Conservation (phyloP, 2,888 invertebrate species). For the Calameuta idolon region DNA sequence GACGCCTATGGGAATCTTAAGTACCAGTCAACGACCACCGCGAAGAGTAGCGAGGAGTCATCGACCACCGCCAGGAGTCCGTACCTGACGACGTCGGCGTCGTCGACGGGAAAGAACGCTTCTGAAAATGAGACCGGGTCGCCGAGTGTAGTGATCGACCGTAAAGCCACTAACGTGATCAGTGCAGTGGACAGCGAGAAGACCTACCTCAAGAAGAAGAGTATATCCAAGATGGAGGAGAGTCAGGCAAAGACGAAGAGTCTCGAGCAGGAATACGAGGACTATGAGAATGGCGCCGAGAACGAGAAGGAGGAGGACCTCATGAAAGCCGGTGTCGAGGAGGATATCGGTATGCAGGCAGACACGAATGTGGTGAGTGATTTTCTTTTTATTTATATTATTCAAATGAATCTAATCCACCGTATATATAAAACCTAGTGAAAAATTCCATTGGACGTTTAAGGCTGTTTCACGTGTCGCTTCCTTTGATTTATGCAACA, state of each 20-base stretch:
- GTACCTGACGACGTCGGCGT: neutral
- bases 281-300: conserved; percentile 48
- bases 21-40: conserved; percentile 35
- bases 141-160: conserved; percentile 14
- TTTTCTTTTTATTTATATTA: neutral
- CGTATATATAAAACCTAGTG: neutral
- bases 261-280: conserved; percentile 57
- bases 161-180: conserved; percentile 16
- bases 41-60: neutral
- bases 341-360: conserved; percentile 50
- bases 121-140: neutral
- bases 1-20: conserved; percentile 47
- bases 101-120: neutral
- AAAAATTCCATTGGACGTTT: neutral
- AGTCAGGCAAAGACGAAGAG: conserved; percentile 43
- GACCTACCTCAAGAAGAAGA: neutral
- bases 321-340: conserved; percentile 39
- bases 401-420: neutral
- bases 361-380: conserved; percentile 57
- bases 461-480: neutral
- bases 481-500: neutral
- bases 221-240: conserved; percentile 28
- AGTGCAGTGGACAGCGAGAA: conserved; percentile 20
- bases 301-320: conserved; percentile 52
- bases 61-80: neutral